Base-by-base conservation (phyloP, 2,113 vertebrate genomes). In the Calypte anna region DNA sequence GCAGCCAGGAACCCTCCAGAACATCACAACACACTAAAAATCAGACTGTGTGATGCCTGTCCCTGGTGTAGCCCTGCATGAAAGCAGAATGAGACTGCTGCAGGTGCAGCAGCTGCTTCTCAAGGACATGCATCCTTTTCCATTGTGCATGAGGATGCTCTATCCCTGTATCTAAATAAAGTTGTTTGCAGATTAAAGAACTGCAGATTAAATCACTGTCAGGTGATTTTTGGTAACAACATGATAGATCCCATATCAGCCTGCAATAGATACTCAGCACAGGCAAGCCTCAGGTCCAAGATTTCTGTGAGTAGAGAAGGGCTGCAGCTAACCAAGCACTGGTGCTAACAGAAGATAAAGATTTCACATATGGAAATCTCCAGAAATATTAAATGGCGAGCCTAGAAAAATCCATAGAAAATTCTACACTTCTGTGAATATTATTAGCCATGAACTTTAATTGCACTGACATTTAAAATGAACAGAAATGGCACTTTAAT, bases 401-500 rank as follows among this genome's bases (percentile, higher is more conserved):
- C 61, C 40, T 85, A 76, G 94, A 95, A 94, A 93, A 88, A 95
- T 91, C 78, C 91, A 92, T 58, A 76, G 86, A 73, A 95, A 95
- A 97, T 97, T 90, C 95, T 93, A 88, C 85, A 96, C 91, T 96
- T 96, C 97, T 97, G 94, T 97, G 96, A 92, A 96, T 97, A 95
- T 97, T 95, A 93, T 97, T 97, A 94, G 93, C 92, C 68, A 3
- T 96, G 94, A 92, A 96, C 97, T 97, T 98, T 97, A 98, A 98
- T 98, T 98, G 97, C 90, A 68, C 57, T 98, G 97, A 94, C 96
- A 97, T 97, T 98, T 98, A 95, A 96, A 98, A 96, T 96, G 92
- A 97, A 96, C 90, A 96, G 95, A 98, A 97, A 98, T 98, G 92
- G 91, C 70, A 96, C 87, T 96, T 97, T 97, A 97, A 98, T 97